phyloP scores from a whole-genome alignment of 2,888 invertebrate genomes.

The Ditylenchus weischeri region DNA sequence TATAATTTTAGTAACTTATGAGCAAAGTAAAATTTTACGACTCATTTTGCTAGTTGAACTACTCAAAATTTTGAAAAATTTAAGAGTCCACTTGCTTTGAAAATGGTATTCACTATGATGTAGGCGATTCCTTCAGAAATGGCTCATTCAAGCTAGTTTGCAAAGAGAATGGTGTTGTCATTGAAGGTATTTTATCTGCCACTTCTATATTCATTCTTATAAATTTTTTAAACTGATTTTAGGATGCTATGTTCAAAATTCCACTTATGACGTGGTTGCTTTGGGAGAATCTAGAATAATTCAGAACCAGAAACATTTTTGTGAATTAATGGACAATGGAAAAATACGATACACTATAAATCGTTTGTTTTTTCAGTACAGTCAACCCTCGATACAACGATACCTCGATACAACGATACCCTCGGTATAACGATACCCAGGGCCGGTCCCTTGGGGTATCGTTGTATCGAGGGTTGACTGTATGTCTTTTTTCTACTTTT shows the following conservation, averaged over 20 bases:
- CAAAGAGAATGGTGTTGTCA: constrained; percentile 48
- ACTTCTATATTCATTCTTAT: background rate
- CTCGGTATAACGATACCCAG: too few relatives aligned
- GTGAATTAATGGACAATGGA: constrained; percentile 48
- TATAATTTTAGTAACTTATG: constrained; percentile 44
- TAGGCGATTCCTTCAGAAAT: constrained; percentile 54
- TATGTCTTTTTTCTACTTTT: background rate
- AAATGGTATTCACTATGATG: constrained; percentile 54
- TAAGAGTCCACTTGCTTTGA: constrained; percentile 55
- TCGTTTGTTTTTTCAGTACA: constrained; percentile 40
- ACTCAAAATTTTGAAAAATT: constrained; percentile 8
- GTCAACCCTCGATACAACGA: too few relatives aligned
- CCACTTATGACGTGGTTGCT: constrained; percentile 38
- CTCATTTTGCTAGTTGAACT: too few relatives aligned
- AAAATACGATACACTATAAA: constrained; percentile 53
- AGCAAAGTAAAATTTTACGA: constrained; percentile 42
- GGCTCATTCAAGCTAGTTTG: constrained; percentile 55
- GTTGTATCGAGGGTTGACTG: too few relatives aligned
- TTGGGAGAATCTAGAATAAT: constrained; percentile 51
- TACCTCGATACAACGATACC: too few relatives aligned
- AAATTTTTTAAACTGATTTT: constrained; percentile 22
- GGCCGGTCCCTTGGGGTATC: too few relatives aligned
- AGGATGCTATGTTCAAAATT: constrained; percentile 55
- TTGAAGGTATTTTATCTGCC: constrained; percentile 39
- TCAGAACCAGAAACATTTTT: constrained; percentile 49